Conservation (phyloP, 2,888 invertebrate species). For the Torymus aiolomorphi region DNA sequence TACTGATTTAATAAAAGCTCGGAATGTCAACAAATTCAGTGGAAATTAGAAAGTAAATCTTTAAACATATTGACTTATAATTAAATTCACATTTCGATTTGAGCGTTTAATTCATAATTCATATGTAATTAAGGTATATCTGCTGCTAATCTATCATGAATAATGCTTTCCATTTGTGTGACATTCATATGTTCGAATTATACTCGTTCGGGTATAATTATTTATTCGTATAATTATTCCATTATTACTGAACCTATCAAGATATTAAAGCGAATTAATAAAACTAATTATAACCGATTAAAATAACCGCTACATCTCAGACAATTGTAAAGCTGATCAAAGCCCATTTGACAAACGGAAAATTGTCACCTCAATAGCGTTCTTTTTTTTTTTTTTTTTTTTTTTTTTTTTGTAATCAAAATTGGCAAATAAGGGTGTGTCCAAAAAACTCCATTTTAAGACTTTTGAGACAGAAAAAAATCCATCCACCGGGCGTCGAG, state of each 20-base stretch:
- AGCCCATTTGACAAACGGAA: too few relatives aligned
- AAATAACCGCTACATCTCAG: too few relatives aligned
- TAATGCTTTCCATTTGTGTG: constrained; percentile 11
- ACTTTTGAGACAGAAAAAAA: constrained; percentile 18
- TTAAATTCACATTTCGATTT: constrained; percentile 21
- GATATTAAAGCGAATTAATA: too few relatives aligned
- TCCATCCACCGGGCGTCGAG: neutral
- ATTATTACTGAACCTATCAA: neutral
- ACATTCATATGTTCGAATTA: neutral
- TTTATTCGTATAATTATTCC: constrained; percentile 2
- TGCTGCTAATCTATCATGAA: constrained; percentile 23
- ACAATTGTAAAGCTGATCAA: too few relatives aligned
- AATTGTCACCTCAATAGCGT: too few relatives aligned
- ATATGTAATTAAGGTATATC: constrained; percentile 15
- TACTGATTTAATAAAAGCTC: constrained; percentile 16
- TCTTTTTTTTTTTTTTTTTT: too few relatives aligned
- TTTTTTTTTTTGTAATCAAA: too few relatives aligned
- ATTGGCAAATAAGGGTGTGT: too few relatives aligned
- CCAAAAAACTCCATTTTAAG: neutral
- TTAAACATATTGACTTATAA: constrained; percentile 11
- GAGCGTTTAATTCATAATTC: constrained; percentile 26
- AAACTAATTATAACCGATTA: too few relatives aligned
- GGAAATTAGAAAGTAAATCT: constrained; percentile 35
- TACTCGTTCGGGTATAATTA: constrained; percentile 3
- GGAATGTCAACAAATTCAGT: constrained; percentile 12